Percentiles rank a stretch among this genome's conserved stretches.
phyloP scores from a whole-genome alignment of 2,888 invertebrate species.

The Caenorhabditis sp. region DNA sequence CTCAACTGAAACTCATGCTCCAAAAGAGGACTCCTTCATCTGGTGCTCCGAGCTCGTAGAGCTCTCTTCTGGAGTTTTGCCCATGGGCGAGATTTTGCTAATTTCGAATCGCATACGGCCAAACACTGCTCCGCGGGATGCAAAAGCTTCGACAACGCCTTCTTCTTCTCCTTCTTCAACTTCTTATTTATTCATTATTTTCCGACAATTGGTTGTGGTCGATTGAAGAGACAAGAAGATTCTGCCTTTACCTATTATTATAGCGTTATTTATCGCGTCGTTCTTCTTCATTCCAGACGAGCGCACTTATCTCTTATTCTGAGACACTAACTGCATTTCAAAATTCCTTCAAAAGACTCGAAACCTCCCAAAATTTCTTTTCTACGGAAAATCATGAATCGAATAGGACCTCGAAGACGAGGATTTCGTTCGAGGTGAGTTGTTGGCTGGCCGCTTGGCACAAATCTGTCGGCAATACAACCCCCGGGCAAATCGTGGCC shows the following conservation, averaged over 20 bases:
- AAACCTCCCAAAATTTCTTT: constrained; percentile 50
- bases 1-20: constrained; percentile 15
- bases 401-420: constrained; percentile 54
- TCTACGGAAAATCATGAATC: constrained; percentile 56
- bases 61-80: constrained; percentile 7
- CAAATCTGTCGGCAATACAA: neutral
- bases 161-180: constrained; percentile 45
- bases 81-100: constrained; percentile 50
- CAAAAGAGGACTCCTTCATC: constrained; percentile 3
- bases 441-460: neutral
- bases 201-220: constrained; percentile 54
- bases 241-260: constrained; percentile 20
- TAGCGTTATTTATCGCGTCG: constrained; percentile 20
- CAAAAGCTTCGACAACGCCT: constrained; percentile 37
- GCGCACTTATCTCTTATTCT: constrained; percentile 18
- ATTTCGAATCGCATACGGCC: constrained; percentile 28
- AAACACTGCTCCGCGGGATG: constrained; percentile 26
- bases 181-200: constrained; percentile 57
- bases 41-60: neutral
- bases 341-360: constrained; percentile 44
- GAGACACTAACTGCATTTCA: constrained; percentile 24
- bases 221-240: constrained; percentile 30
- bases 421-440: constrained; percentile 58
- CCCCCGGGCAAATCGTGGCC: constrained; percentile 60
- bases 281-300: constrained; percentile 20